Conservation (phyloP, 2,797 vertebrate species). For the Melanotaenia maccullochi region DNA sequence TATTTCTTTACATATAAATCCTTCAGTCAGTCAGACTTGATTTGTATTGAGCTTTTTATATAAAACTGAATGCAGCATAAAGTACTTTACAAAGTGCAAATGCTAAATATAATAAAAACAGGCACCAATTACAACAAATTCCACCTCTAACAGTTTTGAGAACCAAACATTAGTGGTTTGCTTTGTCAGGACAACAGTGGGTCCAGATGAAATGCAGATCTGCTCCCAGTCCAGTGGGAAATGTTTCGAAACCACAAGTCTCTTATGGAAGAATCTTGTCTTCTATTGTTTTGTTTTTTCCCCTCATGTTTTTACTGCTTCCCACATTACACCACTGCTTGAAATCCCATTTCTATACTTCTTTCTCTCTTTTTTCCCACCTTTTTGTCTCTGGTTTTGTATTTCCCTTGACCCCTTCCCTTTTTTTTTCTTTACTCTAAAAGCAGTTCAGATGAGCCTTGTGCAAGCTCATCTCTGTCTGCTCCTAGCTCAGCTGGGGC, state of each 20-base stretch:
- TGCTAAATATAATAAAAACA: too few species aligned
- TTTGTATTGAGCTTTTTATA: too few species aligned
- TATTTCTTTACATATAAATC: not conserved
- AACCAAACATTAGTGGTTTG: not conserved
- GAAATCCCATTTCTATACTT: not conserved
- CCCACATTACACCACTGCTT: conserved; percentile 2
- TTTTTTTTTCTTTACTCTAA: conserved; percentile 1
- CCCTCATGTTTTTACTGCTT: conserved; percentile 1
- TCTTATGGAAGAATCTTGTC: not conserved
- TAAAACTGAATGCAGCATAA: too few species aligned
- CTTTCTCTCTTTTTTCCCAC: not conserved
- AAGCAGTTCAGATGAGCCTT: conserved; percentile 72
- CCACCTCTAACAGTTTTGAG: not conserved
- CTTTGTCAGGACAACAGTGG: not conserved
- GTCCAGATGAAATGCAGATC: not conserved
- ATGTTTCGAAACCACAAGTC: not conserved
- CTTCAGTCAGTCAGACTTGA: too few species aligned
- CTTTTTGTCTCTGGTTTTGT: not conserved
- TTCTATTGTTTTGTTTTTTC: not conserved
- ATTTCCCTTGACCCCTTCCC: not conserved
- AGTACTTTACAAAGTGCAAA: too few species aligned
- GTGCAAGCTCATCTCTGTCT: conserved; percentile 41
- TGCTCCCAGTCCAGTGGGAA: not conserved
- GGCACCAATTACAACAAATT: too few species aligned
- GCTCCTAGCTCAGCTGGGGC: conserved; percentile 64